Conservation (phyloP, 2,113 vertebrate genomes). For the Gracilinanus agilis region DNA sequence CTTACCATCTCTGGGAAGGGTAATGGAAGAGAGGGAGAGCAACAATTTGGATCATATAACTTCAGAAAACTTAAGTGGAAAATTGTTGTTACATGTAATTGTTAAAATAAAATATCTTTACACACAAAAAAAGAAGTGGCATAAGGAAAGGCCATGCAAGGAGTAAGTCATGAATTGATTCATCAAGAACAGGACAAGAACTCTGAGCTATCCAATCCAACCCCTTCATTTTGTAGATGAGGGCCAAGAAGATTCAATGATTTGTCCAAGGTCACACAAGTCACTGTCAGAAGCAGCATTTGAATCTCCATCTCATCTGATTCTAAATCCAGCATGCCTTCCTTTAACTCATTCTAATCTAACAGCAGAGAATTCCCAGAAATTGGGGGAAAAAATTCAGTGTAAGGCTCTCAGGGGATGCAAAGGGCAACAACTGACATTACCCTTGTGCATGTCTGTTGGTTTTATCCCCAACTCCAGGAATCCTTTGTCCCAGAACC, state of each 20-base stretch:
- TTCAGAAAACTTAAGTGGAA: too few species aligned
- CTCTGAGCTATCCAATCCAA: background rate
- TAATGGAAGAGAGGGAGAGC: too few species aligned
- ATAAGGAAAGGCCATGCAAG: too few species aligned
- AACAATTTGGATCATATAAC: too few species aligned
- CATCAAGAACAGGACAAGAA: background rate
- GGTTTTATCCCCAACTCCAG: background rate
- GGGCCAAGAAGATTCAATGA: background rate
- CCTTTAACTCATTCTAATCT: background rate
- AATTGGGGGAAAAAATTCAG: background rate
- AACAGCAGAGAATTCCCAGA: background rate
- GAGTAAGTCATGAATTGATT: too few species aligned
- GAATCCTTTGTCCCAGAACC: background rate
- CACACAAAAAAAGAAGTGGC: too few species aligned
- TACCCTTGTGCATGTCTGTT: background rate
- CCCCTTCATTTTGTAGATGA: background rate
- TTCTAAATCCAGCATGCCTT: background rate
- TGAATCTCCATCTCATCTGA: background rate
- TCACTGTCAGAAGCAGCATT: too few species aligned
- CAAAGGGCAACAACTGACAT: background rate
- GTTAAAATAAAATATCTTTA: too few species aligned
- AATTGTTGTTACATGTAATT: too few species aligned
- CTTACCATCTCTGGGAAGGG: too few species aligned
- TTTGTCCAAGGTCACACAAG: background rate
- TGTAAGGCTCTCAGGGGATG: background rate